Base-by-base conservation (phyloP, 64 coral and sea anemone genomes). In the Actinia equina region DNA sequence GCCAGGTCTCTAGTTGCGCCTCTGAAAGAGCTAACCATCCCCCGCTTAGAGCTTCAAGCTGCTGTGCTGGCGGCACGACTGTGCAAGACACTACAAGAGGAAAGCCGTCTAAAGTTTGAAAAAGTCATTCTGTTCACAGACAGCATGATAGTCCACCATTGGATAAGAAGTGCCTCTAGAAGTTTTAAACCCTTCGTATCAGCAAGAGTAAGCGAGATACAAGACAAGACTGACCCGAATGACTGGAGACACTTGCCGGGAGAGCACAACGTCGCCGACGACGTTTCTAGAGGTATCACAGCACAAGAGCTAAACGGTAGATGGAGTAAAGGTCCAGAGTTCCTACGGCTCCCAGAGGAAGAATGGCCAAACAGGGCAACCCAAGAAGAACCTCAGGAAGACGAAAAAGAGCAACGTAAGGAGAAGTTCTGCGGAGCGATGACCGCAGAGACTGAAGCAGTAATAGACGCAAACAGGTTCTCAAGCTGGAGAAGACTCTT, bases 121-220 rank as follows among this genome's bases (percentile, higher is more conserved):
- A 70, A 46, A 18, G 62, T 78, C 17, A 84, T 63, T 30, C 6
- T 90, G 15, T 77, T 92, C 7, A 59, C 62, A 17, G 91, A 92
- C 80, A 84, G 91, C 86, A 30, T 25, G 19, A 82, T 92, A 22
- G 63, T 71, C 14, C 43, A 84, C 4, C 44, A 80, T 15, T 92
- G 86, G 80, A 92, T 84, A 18, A 1, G 77, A 18, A 83, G 53
- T 23, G 15, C 82, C 15, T 63, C 45, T 43, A 44, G 61, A 23
- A 52, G 77, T 43, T 87, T 74, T 49, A 92, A 92, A 41, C 90
- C 63, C 5, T 92, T 92, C 45, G 85, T 92, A 1, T 86, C 85
- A 11, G 79, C 61, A n/a, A 25, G 80, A 43, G 59, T 92, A 3
- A 59, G 53, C 25, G 90, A 92, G 63, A 87, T 92, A 12, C 84